Base-by-base conservation (phyloP, 1,140 invertebrate genomes). In the Drosophila prosaltans region DNA sequence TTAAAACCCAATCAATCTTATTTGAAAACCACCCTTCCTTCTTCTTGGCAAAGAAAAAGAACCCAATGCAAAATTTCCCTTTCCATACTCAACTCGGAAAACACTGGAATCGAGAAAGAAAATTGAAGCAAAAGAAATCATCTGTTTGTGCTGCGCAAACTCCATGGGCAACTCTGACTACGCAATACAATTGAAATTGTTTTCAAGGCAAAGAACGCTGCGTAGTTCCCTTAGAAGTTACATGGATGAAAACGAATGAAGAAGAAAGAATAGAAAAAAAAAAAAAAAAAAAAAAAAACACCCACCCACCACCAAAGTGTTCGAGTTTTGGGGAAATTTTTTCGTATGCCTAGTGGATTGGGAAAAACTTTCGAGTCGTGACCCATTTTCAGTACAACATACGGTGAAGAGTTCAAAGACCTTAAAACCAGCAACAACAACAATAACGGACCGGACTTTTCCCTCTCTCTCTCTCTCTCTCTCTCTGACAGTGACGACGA, bases 181-280 rank as follows among this genome's bases (percentile, higher is more conserved):
- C 82, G 79, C 83, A 86, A 82, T 72, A 74, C 72, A 80, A 79
- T 88, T 82, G 68, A 79, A 80, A 82, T 88, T 83, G 83, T 69
- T 80, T 88, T 57, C 48, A 28, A 48, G 26, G 21, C 30, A 51
- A 40, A 65, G 60, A 62, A 64, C 30, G 10, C 26, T 45, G 58
- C 58, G 64, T 61, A 21, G 70, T 61, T 40, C 16, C 57, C 62
- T 73, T 67, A 39, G 48, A 57, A 48, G 43, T 40, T 40, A 9
- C 9, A 11, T 24, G 0, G 16, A 16, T 16, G 16, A 16, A 16
- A 16, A 16, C 16, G 16, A 16, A 16, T 16, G 16, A 16, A 16
- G 16, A 16, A 16, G 16, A 16, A 16, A 16, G 16, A 16, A 16
- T 16, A 16, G 16, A 16, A 16, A 16, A 16, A 0, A 16, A 16